Evolutionary conservation across 2,113 vertebrate genomes (phyloP), one percentile per base, ranked within the genome.

Genomic region (Apteryx owenii): DNA sequence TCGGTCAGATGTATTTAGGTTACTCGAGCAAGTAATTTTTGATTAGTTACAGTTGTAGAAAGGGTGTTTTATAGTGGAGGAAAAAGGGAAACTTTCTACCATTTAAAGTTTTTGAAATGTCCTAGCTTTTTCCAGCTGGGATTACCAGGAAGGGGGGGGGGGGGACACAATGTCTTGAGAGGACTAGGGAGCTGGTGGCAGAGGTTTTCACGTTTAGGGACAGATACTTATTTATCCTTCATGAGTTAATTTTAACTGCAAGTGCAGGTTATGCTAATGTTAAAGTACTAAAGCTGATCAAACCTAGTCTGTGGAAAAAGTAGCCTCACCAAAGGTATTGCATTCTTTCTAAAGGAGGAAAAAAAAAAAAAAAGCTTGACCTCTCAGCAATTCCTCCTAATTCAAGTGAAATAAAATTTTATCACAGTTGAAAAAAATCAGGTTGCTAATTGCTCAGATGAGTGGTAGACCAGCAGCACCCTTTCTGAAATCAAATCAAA

Each of bases 201-300:
- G 17, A 36, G 50, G 20, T 29, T 16, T 71, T 77, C 8, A 0
- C 0, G 1, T 33, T 8, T 10, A 5, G 23, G 56, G 29, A 8
- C 36, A 48, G 9, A 28, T 76, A 8, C 6, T 17, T n/a, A 62
- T 13, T 64, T 10, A 75, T 66, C 40, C 31, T 84, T 51, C 23
- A 1, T 0, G 26, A 81, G 71, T 78, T 88, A 13, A 81, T 83
- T 83, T 70, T 54, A 58, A 71, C 40, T 6, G 21, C 12, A 64
- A 29, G 2, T 28, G 58, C 18, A 1, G 48, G 26, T 15, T 71
- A 40, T 80, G 38, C 36, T 78, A 58, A 48, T 36, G 20, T 42
- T 46, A 38, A 46, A 62, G 36, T 76, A 64, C 64, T 79, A 83
- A 31, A 50, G 13, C 36, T 66, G 44, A 20, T 87, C 8, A 12